phyloP scores from a whole-genome alignment of 1,140 invertebrate species.

The Monochamus saltuarius region DNA sequence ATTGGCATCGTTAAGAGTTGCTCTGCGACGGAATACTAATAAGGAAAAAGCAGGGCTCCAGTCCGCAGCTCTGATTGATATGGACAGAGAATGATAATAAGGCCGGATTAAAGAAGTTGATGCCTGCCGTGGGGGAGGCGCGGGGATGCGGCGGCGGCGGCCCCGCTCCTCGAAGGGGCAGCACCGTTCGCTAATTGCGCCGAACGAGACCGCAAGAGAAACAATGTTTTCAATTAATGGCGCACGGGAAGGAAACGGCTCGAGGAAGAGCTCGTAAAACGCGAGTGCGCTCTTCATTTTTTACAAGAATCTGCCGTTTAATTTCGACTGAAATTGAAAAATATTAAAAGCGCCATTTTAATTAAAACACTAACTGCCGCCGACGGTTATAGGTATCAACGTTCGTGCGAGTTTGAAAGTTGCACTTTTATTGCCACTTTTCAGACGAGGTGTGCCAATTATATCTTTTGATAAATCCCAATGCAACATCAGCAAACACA shows the following conservation, averaged over 20 bases:
- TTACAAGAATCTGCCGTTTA: slow-evolving; percentile 32
- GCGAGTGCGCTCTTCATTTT: slow-evolving; percentile 33
- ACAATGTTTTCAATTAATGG: slow-evolving; percentile 45
- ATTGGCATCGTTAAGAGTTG: slow-evolving; percentile 48
- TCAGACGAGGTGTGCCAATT: no score
- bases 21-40: slow-evolving; percentile 50
- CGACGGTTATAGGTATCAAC: slow-evolving; percentile 1
- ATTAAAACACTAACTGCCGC: slow-evolving; percentile 41
- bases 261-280: slow-evolving; percentile 28
- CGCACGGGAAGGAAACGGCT: slow-evolving; percentile 9
- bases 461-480: no score
- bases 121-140: slow-evolving; percentile 9
- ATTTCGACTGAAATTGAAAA: slow-evolving; percentile 45
- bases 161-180: background rate
- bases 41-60: slow-evolving; percentile 42
- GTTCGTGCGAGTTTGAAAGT: background rate
- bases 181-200: slow-evolving; percentile 24
- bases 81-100: slow-evolving; percentile 49
- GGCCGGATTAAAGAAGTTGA: slow-evolving; percentile 44
- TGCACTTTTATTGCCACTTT: no score
- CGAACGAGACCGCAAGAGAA: slow-evolving; percentile 34
- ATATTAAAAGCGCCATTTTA: slow-evolving; percentile 48
- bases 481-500: no score
- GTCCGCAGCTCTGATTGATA: slow-evolving; percentile 48
- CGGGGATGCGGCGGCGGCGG: background rate